Base-by-base conservation (phyloP, 2,888 invertebrate species). In the Tetramorium bicarinatum region DNA sequence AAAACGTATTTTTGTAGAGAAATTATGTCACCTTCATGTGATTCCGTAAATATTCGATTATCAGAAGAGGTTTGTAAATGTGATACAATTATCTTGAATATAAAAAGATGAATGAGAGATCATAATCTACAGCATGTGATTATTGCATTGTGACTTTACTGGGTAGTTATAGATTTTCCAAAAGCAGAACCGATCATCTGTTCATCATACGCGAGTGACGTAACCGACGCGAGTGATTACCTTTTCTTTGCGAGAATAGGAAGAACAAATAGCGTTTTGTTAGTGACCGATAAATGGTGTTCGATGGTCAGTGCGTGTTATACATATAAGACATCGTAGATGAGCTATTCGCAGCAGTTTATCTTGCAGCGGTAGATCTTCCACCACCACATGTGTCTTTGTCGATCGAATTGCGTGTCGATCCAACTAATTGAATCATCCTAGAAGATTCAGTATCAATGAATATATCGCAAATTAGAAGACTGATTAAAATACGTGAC, bases 201-300 rank as follows among this genome's bases (percentile, higher is more conserved):
- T 62, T 49, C 61, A 18, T 54, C 62, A 41, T 21, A 29, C 61
- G 52, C 61, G 71, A 59, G 74, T 89, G 88, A 89, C 87, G 89
- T 71, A 89, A 88, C 64, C 83, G 85, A 80, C 85, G 82, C 69
- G 81, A 83, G 71, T 86, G 86, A 85, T 82, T 61, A 80, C 54
- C 81, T 83, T 84, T 88, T 91, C 89, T 90, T 89, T 82, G 90
- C 91, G 89, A 67, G 77, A 93, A 93, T 91, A 89, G 85, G 84
- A 86, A 90, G 90, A 90, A 91, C 89, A 93, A 93, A 93, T 91
- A 83, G 86, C 84, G 86, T 89, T 67, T 91, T 41, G 89, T 91
- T 91, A 93, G 92, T 91, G 83, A 85, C 91, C 86, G 93, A 93
- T 93, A 93, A 93, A 91, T 92, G 91, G 91, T 87, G 88, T 87